Evolutionary conservation across 1,140 invertebrate species (phyloP).

Genomic region (Forficula auricularia): DNA sequence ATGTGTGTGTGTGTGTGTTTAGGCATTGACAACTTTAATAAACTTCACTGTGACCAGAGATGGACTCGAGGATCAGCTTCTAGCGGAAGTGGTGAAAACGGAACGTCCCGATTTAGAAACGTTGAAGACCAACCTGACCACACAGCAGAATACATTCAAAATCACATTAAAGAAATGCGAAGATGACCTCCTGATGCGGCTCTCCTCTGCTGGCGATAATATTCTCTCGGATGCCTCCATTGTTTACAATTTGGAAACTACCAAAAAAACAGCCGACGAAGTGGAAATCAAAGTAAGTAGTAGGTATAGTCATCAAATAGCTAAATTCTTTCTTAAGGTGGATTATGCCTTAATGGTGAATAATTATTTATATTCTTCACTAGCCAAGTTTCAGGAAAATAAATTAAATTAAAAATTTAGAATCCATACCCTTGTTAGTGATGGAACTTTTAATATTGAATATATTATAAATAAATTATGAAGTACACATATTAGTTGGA

Average conservation of each 20-base stretch:
- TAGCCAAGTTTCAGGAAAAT: too few relatives aligned
- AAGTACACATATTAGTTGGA: too few relatives aligned
- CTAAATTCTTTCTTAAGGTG: too few relatives aligned
- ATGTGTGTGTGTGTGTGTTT: too few relatives aligned
- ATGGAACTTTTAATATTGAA: too few relatives aligned
- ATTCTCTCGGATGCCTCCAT: slow-evolving; percentile 78
- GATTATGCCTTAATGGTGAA: too few relatives aligned
- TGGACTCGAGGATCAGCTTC: slow-evolving; percentile 80
- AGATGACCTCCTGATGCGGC: slow-evolving; percentile 66
- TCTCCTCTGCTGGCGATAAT: slow-evolving; percentile 77
- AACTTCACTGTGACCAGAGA: slow-evolving; percentile 89
- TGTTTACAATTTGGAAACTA: slow-evolving; percentile 83
- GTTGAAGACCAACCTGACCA: slow-evolving; percentile 54
- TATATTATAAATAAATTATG: too few relatives aligned
- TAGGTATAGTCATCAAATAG: too few relatives aligned
- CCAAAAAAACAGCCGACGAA: slow-evolving; percentile 80
- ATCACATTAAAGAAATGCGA: slow-evolving; percentile 80
- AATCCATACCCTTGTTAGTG: too few relatives aligned
- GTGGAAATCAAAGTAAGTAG: slow-evolving; percentile 62
- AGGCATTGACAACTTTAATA: slow-evolving; percentile 80
- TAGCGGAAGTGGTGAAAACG: slow-evolving; percentile 83
- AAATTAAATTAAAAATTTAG: too few relatives aligned
- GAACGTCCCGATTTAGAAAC: slow-evolving; percentile 82
- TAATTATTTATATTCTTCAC: too few relatives aligned
- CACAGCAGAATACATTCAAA: slow-evolving; percentile 88